Conservation (phyloP, 1,140 invertebrate species). For the Drosophila ambigua region DNA sequence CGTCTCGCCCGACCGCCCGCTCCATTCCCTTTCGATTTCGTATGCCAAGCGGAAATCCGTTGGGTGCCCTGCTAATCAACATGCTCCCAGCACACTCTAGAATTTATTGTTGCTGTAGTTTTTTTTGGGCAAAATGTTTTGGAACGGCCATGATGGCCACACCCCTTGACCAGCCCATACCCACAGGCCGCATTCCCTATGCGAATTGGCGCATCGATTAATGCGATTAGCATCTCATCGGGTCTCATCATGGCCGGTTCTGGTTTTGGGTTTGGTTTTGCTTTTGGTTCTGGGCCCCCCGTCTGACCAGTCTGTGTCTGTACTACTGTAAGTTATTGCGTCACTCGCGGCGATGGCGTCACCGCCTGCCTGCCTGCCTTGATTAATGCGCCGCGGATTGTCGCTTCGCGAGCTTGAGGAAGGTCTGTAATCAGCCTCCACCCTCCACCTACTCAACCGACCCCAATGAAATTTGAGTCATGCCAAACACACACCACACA, state of each 20-base stretch:
- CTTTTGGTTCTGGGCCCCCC: no score
- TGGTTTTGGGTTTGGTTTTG: no score
- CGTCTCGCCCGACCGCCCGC: background rate
- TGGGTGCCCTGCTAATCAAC: slow-evolving; percentile 37
- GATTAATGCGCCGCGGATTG: slow-evolving; percentile 29
- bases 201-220: slow-evolving; percentile 25
- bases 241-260: slow-evolving; percentile 6
- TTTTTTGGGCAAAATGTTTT: slow-evolving; percentile 11
- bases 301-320: background rate
- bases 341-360: slow-evolving; percentile 59
- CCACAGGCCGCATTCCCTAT: background rate
- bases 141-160: no score
- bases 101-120: background rate
- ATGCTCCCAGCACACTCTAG: slow-evolving; percentile 22
- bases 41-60: slow-evolving; percentile 52
- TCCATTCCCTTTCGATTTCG: no score
- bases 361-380: slow-evolving; percentile 23
- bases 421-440: slow-evolving; percentile 9
- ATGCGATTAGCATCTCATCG: slow-evolving; percentile 9
- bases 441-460: background rate
- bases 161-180: no score
- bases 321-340: slow-evolving; percentile 54
- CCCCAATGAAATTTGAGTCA: background rate
- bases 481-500: no score
- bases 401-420: slow-evolving; percentile 1